Conservation (phyloP, 2,888 invertebrate genomes). For the Deilephila elpenor region DNA sequence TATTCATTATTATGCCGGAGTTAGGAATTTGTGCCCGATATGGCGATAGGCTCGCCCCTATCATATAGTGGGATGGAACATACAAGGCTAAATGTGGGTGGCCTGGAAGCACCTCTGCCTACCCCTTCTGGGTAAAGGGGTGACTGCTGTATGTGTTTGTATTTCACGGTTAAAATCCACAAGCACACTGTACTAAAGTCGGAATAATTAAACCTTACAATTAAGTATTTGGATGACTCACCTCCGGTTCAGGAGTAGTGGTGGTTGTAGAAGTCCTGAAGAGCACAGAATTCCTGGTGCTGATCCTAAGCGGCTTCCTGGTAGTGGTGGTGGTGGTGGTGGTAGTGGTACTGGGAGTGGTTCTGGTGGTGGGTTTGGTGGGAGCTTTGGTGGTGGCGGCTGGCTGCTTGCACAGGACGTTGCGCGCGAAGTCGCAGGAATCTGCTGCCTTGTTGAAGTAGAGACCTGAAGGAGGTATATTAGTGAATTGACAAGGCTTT, state of each 20-base stretch:
- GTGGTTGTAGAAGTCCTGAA: conserved; percentile 76
- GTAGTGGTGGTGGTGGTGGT: conserved; percentile 74
- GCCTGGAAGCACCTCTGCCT: too few species aligned
- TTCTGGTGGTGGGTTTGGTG: conserved; percentile 63
- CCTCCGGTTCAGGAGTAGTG: conserved; percentile 71
- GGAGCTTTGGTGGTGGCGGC: conserved; percentile 81
- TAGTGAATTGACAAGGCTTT: too few species aligned
- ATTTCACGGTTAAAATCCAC: too few species aligned
- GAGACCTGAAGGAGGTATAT: conserved; percentile 84
- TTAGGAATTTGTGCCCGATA: too few species aligned
- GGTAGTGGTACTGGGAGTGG: conserved; percentile 69
- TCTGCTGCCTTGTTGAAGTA: conserved; percentile 96
- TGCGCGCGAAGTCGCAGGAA: conserved; percentile 96
- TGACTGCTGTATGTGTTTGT: too few species aligned
- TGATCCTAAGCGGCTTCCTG: conserved; percentile 70
- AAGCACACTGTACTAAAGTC: too few species aligned
- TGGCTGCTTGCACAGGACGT: conserved; percentile 88
- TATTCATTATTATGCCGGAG: too few species aligned
- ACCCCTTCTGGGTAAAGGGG: too few species aligned
- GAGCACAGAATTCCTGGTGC: conserved; percentile 71
- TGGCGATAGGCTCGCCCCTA: too few species aligned
- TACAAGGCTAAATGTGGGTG: too few species aligned
- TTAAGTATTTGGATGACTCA: conserved; percentile 35
- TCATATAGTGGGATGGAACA: too few species aligned
- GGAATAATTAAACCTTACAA: background rate